Evolutionary conservation across 2,797 vertebrate genomes (phyloP).

Genomic region (Coregonus suidteri): DNA sequence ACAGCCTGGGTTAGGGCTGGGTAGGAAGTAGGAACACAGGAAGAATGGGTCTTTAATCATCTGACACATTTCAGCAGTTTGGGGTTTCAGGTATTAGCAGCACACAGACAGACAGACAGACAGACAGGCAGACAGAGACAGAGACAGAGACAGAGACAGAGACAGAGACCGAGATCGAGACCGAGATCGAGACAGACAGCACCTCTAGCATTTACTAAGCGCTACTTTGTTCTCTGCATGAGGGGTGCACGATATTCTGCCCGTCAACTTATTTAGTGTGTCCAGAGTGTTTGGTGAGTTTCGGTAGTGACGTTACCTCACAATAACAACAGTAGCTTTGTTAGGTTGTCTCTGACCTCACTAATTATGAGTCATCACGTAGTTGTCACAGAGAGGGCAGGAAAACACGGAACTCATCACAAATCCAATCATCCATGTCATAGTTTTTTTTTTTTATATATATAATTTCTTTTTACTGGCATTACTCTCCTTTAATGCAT

Average conservation of each 20-base stretch:
- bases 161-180: too few relatives aligned
- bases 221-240: not conserved
- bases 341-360: not conserved
- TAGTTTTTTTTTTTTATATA: not conserved
- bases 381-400: not conserved
- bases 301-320: not conserved
- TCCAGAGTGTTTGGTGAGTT: too few relatives aligned
- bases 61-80: constrained; percentile 37
- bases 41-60: constrained; percentile 28
- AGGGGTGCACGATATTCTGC: not conserved
- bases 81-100: constrained; percentile 29
- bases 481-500: not conserved
- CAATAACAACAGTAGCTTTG: not conserved
- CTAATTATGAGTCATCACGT: not conserved
- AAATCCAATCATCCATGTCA: not conserved
- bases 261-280: too few relatives aligned
- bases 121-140: too few relatives aligned
- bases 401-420: not conserved
- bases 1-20: too few relatives aligned
- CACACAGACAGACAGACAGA: not conserved
- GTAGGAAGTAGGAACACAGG: constrained; percentile 27
- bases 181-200: not conserved
- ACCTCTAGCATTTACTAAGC: not conserved
- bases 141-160: too few relatives aligned
- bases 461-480: not conserved